phyloP scores from a whole-genome alignment of 2,113 vertebrate species.

The Paradisaea rubra region DNA sequence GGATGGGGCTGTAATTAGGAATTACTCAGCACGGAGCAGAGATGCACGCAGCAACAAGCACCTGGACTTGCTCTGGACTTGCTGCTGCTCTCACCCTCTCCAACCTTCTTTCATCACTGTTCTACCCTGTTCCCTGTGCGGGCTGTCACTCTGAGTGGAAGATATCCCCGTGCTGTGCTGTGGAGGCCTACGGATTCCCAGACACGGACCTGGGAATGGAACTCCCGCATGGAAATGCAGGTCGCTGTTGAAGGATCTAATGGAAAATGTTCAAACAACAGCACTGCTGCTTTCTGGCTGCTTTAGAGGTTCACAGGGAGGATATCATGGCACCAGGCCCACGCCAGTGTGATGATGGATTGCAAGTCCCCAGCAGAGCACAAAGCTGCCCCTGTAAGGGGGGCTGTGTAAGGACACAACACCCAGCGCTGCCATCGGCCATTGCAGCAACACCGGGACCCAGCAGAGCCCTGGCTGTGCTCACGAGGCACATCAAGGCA shows the following conservation, averaged over 20 bases:
- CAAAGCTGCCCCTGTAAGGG: not conserved
- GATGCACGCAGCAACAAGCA: not conserved
- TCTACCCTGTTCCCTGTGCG: not conserved
- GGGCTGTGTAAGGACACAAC: not conserved
- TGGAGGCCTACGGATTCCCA: fast-evolving
- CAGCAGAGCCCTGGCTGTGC: not conserved
- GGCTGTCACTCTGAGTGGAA: not conserved
- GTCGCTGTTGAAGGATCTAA: not conserved
- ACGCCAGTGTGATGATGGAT: fast-evolving
- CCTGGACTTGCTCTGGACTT: not conserved
- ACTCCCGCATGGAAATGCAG: fast-evolving
- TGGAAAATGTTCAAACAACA: not conserved
- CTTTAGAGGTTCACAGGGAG: not conserved
- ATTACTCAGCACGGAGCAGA: not conserved
- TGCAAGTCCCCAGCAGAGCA: not conserved
- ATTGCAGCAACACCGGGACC: fast-evolving
- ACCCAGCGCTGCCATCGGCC: not conserved
- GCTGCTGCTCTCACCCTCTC: not conserved
- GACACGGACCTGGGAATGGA: fast-evolving
- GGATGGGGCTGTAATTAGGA: not conserved
- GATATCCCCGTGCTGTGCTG: fast-evolving
- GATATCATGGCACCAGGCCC: not conserved
- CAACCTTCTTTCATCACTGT: fast-evolving
- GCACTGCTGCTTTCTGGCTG: not conserved
- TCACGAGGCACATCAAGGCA: not conserved